Base-by-base conservation (phyloP, 2,888 invertebrate species). In the Bruchidius siliquastri region DNA sequence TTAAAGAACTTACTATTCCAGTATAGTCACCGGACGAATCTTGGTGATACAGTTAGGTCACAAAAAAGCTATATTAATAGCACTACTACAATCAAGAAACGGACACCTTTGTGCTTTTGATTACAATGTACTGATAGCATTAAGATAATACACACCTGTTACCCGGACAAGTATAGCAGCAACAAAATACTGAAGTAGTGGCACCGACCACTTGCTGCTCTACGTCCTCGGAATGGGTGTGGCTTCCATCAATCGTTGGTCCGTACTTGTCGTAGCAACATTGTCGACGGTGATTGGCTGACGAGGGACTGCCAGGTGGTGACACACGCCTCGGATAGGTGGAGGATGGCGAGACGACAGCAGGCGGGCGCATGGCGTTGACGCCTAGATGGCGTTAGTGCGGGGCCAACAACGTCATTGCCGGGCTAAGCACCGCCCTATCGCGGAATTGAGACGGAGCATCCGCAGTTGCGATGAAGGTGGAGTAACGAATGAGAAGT, bases 151-250 rank as follows among this genome's bases (percentile, higher is more conserved):
- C 49, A 67, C 21, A 71, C 0, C 86, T 85, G 8, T 86, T 84
- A 21, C 87, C 87, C 22, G 88, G 88, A 80, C 89, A 89, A 71
- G 87, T 88, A 82, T 90, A 89, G 82, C 92, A 92, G 79, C 89
- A 90, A 82, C 89, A 89, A 71, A 89, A 85, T 81, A 88, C 84
- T 3, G 83, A 81, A 13, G 49, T 49, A 18, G 6, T 49, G 6
- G 49, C 49, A 49, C 13, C 49, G 1, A 49, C 18, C 49, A 49
- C 49, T 13, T 49, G 49, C 49, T 49, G 49, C 49, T 49, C 49
- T 49, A 49, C 49, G 49, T 49, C 49, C 49, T 49, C 49, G 0
- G 18, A 49, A 49, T 49, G 49, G 49, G 49, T 1, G 49, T 49
- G 49, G 6, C 77, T 68, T 68, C 79, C 78, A 20, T 72, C 77